Base-by-base conservation (phyloP, 2,113 vertebrate genomes). In the Phocoena sinus region DNA sequence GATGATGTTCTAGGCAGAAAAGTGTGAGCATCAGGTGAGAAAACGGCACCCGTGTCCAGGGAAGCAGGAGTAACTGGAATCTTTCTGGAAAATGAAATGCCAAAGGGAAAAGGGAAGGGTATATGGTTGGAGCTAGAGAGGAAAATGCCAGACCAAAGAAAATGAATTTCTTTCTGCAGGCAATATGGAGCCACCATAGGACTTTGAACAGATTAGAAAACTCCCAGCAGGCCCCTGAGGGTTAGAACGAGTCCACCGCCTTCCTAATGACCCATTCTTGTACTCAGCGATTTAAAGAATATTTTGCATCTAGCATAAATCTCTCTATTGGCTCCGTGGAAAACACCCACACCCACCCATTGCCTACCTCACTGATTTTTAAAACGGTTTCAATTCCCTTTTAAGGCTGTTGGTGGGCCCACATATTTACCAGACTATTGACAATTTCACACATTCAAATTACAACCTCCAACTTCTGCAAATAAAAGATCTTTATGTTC, bases 401-500 rank as follows among this genome's bases (percentile, higher is more conserved):
- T 96, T 7, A 97, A 96, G 96, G 91, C 82, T 95, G 95, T 83
- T 95, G 83, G 92, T 85, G 89, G 86, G 82, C 92, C 1, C 0
- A 74, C 15, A 0, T 84, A 70, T 94, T 95, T 93, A 92, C 89
- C 87, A 96, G 79, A 60, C 95, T 47, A 87, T 44, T 89, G 97
- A 93, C 91, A 94, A 68, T 94, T 96, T 95, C 89, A 84, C 92
- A 47, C 96, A 82, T 92, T 96, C 96, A 92, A 94, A 97, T 97
- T n/a, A 80, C 83, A 63, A 76, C 82, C 89, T 96, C 95, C 83
- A 94, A 53, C 86, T 95, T 94, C 82, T 77, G 67, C 86, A 77
- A 91, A 95, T 96, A 96, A 97, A 96, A 96, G 97, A 97, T 88
- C 89, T 97, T 97, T 95, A 94, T 97, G 95, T 97, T 82, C 67